Conservation (phyloP, 1,140 invertebrate genomes). For the Monochamus saltuarius region DNA sequence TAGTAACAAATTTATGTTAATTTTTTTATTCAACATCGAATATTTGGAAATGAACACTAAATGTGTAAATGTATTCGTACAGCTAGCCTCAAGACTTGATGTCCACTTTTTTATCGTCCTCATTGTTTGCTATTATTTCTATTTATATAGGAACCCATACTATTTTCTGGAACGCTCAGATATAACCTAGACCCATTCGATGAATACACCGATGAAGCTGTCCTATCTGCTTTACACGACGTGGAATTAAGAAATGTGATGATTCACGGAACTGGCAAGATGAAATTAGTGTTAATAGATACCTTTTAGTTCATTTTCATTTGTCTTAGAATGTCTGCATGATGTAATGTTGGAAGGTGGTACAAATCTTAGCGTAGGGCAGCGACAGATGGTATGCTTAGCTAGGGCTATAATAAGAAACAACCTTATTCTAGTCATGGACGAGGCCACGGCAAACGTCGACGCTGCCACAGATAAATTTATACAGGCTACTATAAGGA, state of each 20-base stretch:
- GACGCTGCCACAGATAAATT: slow-evolving; percentile 65
- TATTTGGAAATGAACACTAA: no score
- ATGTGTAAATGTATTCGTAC: no score
- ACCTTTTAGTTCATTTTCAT: background rate
- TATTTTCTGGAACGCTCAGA: slow-evolving; percentile 77
- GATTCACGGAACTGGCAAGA: slow-evolving; percentile 48
- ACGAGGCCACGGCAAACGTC: slow-evolving; percentile 79
- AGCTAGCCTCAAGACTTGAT: no score
- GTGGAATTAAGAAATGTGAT: slow-evolving; percentile 56
- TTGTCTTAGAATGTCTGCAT: slow-evolving; percentile 52
- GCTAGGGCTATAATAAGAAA: slow-evolving; percentile 67
- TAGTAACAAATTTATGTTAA: no score
- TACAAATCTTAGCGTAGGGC: slow-evolving; percentile 68
- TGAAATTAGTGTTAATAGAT: background rate
- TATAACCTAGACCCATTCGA: slow-evolving; percentile 84
- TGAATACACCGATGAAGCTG: slow-evolving; percentile 53
- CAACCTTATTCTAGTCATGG: slow-evolving; percentile 68
- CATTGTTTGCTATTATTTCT: background rate
- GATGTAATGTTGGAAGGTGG: slow-evolving; percentile 63
- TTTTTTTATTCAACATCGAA: no score
- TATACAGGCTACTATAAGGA: slow-evolving; percentile 64
- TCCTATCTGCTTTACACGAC: slow-evolving; percentile 56
- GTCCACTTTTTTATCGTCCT: background rate
- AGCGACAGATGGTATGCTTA: slow-evolving; percentile 71
- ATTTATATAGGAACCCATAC: slow-evolving; percentile 65